Evolutionary conservation across 2,888 invertebrate species (phyloP).

Genomic region (Agrilus biguttatus): DNA sequence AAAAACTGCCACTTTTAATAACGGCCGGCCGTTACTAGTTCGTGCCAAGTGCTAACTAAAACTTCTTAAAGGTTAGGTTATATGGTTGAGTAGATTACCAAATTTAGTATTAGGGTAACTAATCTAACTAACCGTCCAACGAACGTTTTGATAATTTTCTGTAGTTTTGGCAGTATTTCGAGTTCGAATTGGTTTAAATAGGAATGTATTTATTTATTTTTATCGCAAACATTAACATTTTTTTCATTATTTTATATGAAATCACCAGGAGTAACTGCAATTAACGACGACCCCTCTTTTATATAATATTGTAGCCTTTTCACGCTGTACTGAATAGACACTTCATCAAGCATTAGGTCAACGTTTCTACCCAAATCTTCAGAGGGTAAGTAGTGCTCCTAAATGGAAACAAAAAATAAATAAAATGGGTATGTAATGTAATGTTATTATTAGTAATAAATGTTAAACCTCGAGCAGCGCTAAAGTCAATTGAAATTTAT

Average conservation of each 20-base stretch:
- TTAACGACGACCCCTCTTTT: conserved; percentile 22
- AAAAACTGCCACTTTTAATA: no score
- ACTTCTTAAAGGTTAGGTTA: no score
- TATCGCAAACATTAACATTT: conserved; percentile 1
- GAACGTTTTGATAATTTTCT: no score
- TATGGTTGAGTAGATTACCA: no score
- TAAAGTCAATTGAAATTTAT: conserved; percentile 17
- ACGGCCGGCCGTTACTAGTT: no score
- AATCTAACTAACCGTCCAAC: no score
- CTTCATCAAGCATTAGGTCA: conserved; percentile 19
- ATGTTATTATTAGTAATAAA: no score
- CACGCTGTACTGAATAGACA: conserved; percentile 20
- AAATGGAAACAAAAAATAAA: conserved; percentile 1
- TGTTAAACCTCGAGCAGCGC: conserved; percentile 18
- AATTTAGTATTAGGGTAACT: no score
- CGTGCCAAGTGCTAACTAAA: no score
- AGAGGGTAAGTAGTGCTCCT: conserved; percentile 18
- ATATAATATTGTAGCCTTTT: conserved; percentile 18
- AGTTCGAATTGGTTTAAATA: no score
- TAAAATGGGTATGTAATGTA: no score
- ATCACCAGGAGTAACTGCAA: conserved; percentile 20
- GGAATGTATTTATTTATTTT: background rate
- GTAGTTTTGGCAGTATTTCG: no score
- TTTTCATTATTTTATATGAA: conserved; percentile 1
- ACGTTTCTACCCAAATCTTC: conserved; percentile 24